Conservation (phyloP, 2,888 invertebrate species). For the Lycocerus yunnanus region DNA sequence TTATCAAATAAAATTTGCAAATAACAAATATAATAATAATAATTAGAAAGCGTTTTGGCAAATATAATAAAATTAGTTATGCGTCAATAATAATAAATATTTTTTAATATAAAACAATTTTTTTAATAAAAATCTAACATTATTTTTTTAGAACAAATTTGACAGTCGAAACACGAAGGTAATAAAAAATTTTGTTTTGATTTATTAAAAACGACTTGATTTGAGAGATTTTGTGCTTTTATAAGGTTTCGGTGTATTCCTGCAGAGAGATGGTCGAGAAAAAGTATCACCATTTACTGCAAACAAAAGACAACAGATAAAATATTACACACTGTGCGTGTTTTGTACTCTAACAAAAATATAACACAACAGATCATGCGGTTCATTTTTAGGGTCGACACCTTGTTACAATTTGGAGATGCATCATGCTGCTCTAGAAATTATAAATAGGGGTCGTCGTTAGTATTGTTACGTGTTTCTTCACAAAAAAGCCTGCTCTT, state of each 20-base stretch:
- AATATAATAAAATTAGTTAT: slow-evolving; percentile 22
- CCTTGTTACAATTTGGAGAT: background rate
- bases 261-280: slow-evolving; percentile 1
- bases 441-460: background rate
- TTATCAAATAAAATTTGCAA: background rate
- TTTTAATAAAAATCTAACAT: slow-evolving; percentile 1
- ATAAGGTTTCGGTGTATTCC: slow-evolving; percentile 5
- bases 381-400: background rate
- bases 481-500: background rate
- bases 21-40: slow-evolving; percentile 12
- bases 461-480: background rate
- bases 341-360: background rate
- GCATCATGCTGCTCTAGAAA: background rate
- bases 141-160: background rate
- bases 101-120: slow-evolving; percentile 13
- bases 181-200: slow-evolving; percentile 10
- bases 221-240: background rate
- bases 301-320: slow-evolving; percentile 12
- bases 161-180: slow-evolving; percentile 19
- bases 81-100: slow-evolving; percentile 27
- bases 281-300: slow-evolving; percentile 19
- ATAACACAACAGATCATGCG: background rate
- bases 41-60: slow-evolving; percentile 21
- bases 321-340: background rate
- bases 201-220: background rate